A percentile compares a stretch with the other conserved stretches of the same genome.
Conservation (phyloP, 1,140 invertebrate species). For the Lethrus apterus region DNA sequence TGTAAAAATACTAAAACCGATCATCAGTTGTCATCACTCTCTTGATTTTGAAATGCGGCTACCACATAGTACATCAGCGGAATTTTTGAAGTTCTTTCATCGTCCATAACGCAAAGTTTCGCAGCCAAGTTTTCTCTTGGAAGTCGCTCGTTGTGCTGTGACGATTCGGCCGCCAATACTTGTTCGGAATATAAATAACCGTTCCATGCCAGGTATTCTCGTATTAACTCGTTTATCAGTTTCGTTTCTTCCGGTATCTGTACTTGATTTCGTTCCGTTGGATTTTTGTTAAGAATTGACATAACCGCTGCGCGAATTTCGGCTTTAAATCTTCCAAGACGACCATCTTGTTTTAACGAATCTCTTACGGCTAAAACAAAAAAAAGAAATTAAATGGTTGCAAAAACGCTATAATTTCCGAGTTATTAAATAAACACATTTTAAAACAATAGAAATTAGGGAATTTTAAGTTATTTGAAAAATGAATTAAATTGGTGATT, state of each 20-base stretch:
- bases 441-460: too few relatives aligned
- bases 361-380: conserved; percentile 33
- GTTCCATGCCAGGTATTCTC: conserved; percentile 49
- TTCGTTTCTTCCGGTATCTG: conserved; percentile 43
- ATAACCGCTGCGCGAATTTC: conserved; percentile 36
- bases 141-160: conserved; percentile 26
- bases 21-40: too few relatives aligned
- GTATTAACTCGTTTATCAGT: conserved; percentile 46
- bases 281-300: conserved; percentile 33
- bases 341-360: conserved; percentile 34
- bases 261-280: conserved; percentile 26
- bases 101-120: conserved; percentile 36
- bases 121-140: conserved; percentile 32
- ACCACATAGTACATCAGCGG: conserved; percentile 37
- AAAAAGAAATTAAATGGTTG: background rate
- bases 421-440: background rate
- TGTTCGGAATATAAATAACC: conserved; percentile 48
- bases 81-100: conserved; percentile 35
- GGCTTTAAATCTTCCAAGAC: conserved; percentile 34
- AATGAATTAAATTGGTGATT: too few relatives aligned
- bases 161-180: conserved; percentile 41
- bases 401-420: too few relatives aligned
- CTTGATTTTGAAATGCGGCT: conserved; percentile 24
- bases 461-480: too few relatives aligned
- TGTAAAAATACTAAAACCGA: too few relatives aligned